phyloP scores from a whole-genome alignment of 2,888 invertebrate species.

The Callinectes sapidus region DNA sequence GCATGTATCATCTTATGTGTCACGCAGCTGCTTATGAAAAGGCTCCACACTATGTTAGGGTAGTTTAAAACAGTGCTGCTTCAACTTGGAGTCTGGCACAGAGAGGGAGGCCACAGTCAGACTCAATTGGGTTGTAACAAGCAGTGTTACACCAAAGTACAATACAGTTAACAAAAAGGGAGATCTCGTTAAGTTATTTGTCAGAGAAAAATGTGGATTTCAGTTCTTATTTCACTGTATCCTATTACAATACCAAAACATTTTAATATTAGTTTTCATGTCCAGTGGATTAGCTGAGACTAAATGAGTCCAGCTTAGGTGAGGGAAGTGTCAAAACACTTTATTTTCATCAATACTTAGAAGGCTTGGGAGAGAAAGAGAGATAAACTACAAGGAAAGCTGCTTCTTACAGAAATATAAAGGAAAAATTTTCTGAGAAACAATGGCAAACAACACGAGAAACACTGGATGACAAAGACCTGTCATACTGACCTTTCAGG shows the following conservation, averaged over 20 bases:
- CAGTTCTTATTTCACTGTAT: background rate
- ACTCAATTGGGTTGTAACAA: background rate
- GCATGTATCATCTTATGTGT: background rate
- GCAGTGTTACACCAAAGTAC: background rate
- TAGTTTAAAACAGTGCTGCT: background rate
- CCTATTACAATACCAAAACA: background rate
- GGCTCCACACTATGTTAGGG: background rate
- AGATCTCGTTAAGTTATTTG: background rate
- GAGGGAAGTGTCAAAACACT: background rate
- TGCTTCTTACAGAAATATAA: background rate
- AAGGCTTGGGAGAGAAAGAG: background rate
- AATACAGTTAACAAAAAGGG: background rate
- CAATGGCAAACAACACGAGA: background rate
- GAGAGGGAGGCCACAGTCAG: background rate
- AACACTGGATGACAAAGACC: background rate
- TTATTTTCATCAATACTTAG: background rate
- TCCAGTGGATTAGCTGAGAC: background rate
- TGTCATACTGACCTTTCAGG: background rate
- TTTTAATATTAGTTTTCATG: background rate
- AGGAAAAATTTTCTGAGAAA: background rate
- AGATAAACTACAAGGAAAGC: background rate
- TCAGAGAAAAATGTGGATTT: background rate
- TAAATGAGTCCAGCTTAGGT: background rate
- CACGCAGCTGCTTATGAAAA: background rate
- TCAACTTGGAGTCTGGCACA: background rate